These are phyloP conservation scores for Idaea biselata DNA, from an alignment of 2,888 invertebrate genomes.

Conservation along the genomic window DNA sequence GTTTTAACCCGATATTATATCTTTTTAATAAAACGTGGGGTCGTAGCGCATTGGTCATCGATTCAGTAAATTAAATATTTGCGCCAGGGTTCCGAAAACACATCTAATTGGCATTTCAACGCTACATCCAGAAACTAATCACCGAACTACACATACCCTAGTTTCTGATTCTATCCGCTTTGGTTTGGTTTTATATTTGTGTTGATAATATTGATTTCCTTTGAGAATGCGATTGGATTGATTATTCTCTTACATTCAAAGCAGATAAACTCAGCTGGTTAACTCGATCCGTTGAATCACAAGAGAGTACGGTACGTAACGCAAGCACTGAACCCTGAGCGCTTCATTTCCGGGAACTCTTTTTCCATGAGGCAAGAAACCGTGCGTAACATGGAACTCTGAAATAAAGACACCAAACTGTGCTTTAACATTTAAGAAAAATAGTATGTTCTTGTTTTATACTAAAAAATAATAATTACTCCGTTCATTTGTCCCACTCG, in stretches of 20 bases:
- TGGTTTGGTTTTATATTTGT: not conserved
- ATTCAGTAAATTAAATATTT: conserved; percentile 44
- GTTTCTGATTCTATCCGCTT: not conserved
- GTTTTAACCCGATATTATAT: not conserved
- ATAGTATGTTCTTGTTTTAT: too few species aligned
- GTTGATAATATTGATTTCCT: not conserved
- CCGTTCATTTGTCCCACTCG: too few species aligned
- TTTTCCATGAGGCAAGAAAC: conserved; percentile 45
- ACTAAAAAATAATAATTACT: too few species aligned
- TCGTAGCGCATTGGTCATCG: conserved; percentile 34
- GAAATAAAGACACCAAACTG: conserved; percentile 30
- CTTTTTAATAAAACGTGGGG: conserved; percentile 27
- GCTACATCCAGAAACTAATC: conserved; percentile 36
- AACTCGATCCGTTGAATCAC: not conserved
- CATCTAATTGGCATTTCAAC: conserved; percentile 46
- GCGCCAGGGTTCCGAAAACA: conserved; percentile 39
- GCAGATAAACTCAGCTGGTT: not conserved
- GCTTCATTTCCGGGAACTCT: conserved; percentile 57
- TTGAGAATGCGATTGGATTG: not conserved
- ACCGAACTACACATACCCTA: conserved; percentile 23
- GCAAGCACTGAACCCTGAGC: conserved; percentile 51
- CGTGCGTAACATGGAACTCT: conserved; percentile 25
- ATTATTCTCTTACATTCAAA: not conserved
- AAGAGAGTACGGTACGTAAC: conserved; percentile 30
- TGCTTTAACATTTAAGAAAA: too few species aligned